Conservation (phyloP, 2,113 vertebrate genomes). For the Bostrychus sinensis region DNA sequence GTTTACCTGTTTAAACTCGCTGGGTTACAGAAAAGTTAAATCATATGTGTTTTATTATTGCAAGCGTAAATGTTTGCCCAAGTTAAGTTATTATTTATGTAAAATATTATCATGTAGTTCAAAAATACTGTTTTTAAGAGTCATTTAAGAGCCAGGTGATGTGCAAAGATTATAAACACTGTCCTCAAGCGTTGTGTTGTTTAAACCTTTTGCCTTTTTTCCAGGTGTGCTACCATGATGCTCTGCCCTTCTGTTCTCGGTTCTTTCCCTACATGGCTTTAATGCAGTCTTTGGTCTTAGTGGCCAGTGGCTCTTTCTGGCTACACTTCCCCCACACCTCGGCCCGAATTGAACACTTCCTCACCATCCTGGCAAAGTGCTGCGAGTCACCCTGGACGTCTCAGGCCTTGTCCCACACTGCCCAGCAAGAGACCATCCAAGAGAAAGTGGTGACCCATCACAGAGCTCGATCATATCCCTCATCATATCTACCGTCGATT, state of each 20-base stretch:
- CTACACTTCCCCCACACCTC: slow-evolving; percentile 85
- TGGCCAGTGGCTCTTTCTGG: slow-evolving; percentile 85
- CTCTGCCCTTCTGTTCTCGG: slow-evolving; percentile 81
- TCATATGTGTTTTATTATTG: too few species aligned
- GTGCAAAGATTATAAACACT: too few species aligned
- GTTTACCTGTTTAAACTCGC: too few species aligned
- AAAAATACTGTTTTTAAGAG: too few species aligned
- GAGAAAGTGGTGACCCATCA: slow-evolving; percentile 14
- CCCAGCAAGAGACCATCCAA: slow-evolving; percentile 64
- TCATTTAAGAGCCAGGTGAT: too few species aligned
- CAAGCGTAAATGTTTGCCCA: too few species aligned
- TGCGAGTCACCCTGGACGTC: slow-evolving; percentile 87
- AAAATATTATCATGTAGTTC: too few species aligned
- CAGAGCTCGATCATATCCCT: slow-evolving; percentile 4
- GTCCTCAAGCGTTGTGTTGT: too few species aligned
- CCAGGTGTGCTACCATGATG: slow-evolving; percentile 82
- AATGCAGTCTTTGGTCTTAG: slow-evolving; percentile 78
- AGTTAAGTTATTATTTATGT: too few species aligned
- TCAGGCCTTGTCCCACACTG: slow-evolving; percentile 79
- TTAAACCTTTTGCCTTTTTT: slow-evolving; percentile 4
- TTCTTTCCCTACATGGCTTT: slow-evolving; percentile 83
- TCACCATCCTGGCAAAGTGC: slow-evolving; percentile 82
- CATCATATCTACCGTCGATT: slow-evolving; percentile 20
- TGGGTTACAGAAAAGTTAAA: too few species aligned
- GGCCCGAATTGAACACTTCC: slow-evolving; percentile 83